Evolutionary conservation across 2,113 vertebrate genomes (phyloP), one percentile per base, ranked within the genome.

Genomic region (Phalacrocorax pelagicus): DNA sequence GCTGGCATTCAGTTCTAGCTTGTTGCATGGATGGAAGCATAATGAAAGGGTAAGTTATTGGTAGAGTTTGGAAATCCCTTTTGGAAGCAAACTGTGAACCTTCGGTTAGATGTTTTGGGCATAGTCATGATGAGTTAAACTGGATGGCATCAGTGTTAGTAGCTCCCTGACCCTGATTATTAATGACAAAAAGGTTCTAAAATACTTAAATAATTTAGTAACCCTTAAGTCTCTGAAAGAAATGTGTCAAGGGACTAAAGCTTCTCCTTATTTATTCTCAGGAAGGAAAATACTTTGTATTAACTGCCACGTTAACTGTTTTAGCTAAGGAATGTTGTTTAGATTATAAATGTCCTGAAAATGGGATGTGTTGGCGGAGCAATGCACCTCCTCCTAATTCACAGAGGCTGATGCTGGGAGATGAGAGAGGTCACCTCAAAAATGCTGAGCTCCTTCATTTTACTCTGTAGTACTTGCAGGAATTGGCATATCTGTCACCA

Each of bases 21-120:
- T 70, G 17, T 66, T 92, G 84, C 92, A 84, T 93, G 96, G 95
- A 94, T 97, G 97, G 97, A 88, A 97, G 81, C 44, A 30, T 84
- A 96, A 97, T 95, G 96, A 95, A 84, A 95, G 94, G 94, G 98
- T 98, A 92, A 96, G 98, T 96, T 72, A 24, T 5, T 36, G 49
- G 27, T 15, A 10, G 62, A 11, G 58, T 3, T 24, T 42, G 79
- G n/a, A 42, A 80, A 55, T 71, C 10, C 61, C 36, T 62, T 92
- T 75, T 55, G 59, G 36, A 81, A 59, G 40, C 71, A 40, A 71
- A 1, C 62, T 77, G 52, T 77, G 58, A 58, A 9, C 71, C 46
- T 77, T 47, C 49, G 24, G 1, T 24, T 49, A 9, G 10, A 13
- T 75, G 12, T 55, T 87, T 34, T 57, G 73, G 24, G 47, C 24